Evolutionary conservation across 2,113 vertebrate genomes (phyloP), one percentile per base, ranked within the genome.

Genomic region (Alaudala cheleensis): DNA sequence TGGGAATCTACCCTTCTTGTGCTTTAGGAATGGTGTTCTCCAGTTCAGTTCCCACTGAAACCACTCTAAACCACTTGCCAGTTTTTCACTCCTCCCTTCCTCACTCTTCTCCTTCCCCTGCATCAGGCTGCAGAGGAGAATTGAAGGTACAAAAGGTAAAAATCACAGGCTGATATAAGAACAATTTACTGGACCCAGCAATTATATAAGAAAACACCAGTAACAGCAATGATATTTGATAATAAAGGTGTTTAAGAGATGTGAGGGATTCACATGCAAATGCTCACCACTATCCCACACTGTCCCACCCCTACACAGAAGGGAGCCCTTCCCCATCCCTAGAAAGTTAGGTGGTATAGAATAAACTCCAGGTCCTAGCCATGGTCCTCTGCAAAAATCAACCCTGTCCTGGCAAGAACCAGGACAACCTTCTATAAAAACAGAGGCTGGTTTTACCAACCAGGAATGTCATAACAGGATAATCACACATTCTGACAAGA

Each of bases 381-480:
- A 23, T 1, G 3, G 1, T 8, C 10, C 39, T 39, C 6, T 58
- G 26, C 76, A 72, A 65, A 57, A 57, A 81, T 31, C 44, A 64
- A 50, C 14, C 25, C 31, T 57, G 4, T 37, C 18, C 37, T 50
- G 31, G 12, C 0, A 0, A 42, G 31, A 57, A 37, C 26, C 22
- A 57, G 42, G 49, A 42, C 17, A 80, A 18, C 14, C 12, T 54
- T 44, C 12, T 53, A 51, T 26, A 53, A 44, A 74, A 70, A 12
- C 5, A 34, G 5, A 24, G 51, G 33, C 31, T 42, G 11, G 3
- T 73, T 94, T 90, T 90, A 18, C 29, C 42, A 70, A 20, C 11
- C 10, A 50, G 39, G 12, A 64, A 66, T 42, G 25, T 54, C 26
- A 9, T 20, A 70, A 65, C 12, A n/a, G 26, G 22, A 54, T 42